Percentiles rank a stretch among this genome's conserved stretches.
These are phyloP conservation scores for Patella ulyssiponensis DNA, from an alignment of 2,888 invertebrate genomes.

Conservation along the genomic window DNA sequence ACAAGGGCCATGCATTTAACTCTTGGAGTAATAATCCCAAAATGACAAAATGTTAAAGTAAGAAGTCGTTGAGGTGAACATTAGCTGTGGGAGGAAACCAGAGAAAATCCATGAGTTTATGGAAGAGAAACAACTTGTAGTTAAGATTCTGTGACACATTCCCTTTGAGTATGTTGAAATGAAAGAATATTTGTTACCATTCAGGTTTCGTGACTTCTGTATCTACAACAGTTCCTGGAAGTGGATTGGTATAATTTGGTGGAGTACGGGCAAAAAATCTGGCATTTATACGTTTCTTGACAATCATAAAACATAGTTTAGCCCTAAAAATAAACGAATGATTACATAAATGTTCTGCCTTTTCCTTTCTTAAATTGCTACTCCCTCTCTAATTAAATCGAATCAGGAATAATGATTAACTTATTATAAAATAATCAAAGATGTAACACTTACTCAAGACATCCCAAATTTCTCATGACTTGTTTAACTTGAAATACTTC, in stretches of 20 bases:
- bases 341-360: too few relatives aligned
- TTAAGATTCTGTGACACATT: too few relatives aligned
- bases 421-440: not conserved
- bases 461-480: slow-evolving; percentile 53
- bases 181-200: slow-evolving; percentile 49
- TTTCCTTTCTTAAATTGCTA: too few relatives aligned
- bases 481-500: slow-evolving; percentile 66
- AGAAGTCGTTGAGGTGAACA: too few relatives aligned
- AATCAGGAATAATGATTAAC: not conserved
- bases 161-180: too few relatives aligned
- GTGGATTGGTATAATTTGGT: slow-evolving; percentile 76
- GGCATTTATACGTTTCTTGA: slow-evolving; percentile 92
- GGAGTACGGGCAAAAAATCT: slow-evolving; percentile 78
- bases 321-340: slow-evolving; percentile 75
- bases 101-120: too few relatives aligned
- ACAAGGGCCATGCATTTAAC: too few relatives aligned
- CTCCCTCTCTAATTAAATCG: not conserved
- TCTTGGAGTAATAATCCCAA: too few relatives aligned
- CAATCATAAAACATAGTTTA: slow-evolving; percentile 83
- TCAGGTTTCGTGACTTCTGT: slow-evolving; percentile 81
- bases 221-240: slow-evolving; percentile 90
- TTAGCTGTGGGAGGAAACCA: too few relatives aligned
- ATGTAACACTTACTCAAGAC: slow-evolving; percentile 28
- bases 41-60: too few relatives aligned
- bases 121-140: too few relatives aligned